Evolutionary conservation across 2,113 vertebrate species (phyloP).

Genomic region (Montifringilla adamsi): DNA sequence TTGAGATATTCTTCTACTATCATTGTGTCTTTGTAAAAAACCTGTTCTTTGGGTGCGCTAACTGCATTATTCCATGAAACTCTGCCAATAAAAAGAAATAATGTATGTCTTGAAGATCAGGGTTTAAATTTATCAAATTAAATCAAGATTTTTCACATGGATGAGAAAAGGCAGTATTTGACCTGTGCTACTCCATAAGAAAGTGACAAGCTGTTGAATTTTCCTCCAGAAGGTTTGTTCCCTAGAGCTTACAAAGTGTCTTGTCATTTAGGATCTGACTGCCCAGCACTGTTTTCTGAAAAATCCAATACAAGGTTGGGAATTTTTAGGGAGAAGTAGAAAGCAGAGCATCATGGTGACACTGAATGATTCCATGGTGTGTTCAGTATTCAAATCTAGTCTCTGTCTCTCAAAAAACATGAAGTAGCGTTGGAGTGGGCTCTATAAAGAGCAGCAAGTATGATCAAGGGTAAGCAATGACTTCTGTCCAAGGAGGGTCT

Average conservation of each 20-base stretch:
- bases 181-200: not conserved
- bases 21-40: not conserved
- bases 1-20: not conserved
- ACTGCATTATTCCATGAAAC: not conserved
- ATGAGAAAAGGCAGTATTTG: not conserved
- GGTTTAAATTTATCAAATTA: not conserved
- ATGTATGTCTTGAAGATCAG: not conserved
- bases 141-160: not conserved
- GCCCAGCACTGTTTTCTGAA: not conserved
- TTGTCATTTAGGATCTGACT: not conserved
- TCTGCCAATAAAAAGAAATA: not conserved
- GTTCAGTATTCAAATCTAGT: not conserved
- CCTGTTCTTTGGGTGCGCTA: not conserved
- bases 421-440: not conserved
- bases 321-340: not conserved
- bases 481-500: not conserved
- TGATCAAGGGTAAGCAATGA: not conserved
- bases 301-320: not conserved
- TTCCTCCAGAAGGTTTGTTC: not conserved
- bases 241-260: fast-evolving
- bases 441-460: not conserved
- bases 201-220: not conserved
- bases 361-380: not conserved
- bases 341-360: not conserved
- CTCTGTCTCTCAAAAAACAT: not conserved